phyloP scores from a whole-genome alignment of 2,888 invertebrate genomes.

The Trachelus stipa region DNA sequence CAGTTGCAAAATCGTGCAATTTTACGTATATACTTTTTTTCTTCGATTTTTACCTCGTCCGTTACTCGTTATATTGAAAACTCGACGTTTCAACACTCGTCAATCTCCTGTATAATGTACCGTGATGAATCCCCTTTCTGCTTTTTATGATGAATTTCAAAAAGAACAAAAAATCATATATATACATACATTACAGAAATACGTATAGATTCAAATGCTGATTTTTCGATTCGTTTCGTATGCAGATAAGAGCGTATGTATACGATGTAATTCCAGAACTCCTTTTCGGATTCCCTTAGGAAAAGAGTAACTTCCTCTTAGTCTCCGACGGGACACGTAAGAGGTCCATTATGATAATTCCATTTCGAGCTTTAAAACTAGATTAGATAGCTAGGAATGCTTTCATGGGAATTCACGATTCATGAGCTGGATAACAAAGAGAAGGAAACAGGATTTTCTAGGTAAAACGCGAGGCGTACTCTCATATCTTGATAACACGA shows the following conservation, averaged over 20 bases:
- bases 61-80: neutral
- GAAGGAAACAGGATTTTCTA: neutral
- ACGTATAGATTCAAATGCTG: neutral
- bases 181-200: neutral
- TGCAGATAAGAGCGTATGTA: neutral
- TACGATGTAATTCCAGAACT: neutral
- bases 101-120: neutral
- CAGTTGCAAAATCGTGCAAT: neutral
- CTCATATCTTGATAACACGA: neutral
- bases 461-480: neutral
- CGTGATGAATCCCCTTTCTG: neutral
- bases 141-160: neutral
- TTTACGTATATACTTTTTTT: neutral
- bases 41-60: neutral
- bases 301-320: neutral
- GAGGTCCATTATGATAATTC: conserved; percentile 37
- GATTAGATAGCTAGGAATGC: conserved; percentile 20
- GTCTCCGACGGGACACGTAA: conserved; percentile 11
- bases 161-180: neutral
- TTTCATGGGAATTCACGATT: neutral
- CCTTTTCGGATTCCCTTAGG: neutral
- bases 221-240: neutral
- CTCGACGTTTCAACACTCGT: neutral
- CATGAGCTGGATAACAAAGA: neutral
- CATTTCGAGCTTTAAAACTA: conserved; percentile 17